Conservation (phyloP, 2,888 invertebrate species). For the Habrosyne pyritoides region DNA sequence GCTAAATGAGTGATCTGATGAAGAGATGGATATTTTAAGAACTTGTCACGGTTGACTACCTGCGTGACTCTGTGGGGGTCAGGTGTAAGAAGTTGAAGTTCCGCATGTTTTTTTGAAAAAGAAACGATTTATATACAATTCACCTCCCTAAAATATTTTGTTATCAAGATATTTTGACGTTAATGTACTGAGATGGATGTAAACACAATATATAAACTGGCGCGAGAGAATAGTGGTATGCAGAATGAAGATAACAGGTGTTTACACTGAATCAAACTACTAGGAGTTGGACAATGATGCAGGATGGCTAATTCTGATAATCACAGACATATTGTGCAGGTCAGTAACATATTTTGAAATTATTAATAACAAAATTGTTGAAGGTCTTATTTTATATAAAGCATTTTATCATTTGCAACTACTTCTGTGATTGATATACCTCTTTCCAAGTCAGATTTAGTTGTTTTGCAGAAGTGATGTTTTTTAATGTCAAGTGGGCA, state of each 20-base stretch:
- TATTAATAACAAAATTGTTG: neutral
- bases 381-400: neutral
- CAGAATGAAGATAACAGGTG: slow-evolving; percentile 55
- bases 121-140: slow-evolving; percentile 19
- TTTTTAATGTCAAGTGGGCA: no score
- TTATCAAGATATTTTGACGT: slow-evolving; percentile 15
- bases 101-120: slow-evolving; percentile 29
- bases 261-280: slow-evolving; percentile 45
- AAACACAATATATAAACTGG: slow-evolving; percentile 26
- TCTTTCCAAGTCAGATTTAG: no score
- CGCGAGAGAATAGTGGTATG: slow-evolving; percentile 39
- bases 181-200: slow-evolving; percentile 31
- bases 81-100: slow-evolving; percentile 47
- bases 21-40: slow-evolving; percentile 52
- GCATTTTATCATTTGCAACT: no score
- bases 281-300: slow-evolving; percentile 71
- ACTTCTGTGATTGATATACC: no score
- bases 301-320: slow-evolving; percentile 85
- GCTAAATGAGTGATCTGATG: slow-evolving; percentile 26
- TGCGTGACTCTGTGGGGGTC: slow-evolving; percentile 67
- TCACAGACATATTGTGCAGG: slow-evolving; percentile 90
- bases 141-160: slow-evolving; percentile 21
- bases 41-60: slow-evolving; percentile 74
- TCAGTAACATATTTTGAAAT: slow-evolving; percentile 56
- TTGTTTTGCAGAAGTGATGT: no score